Percentiles rank a stretch among this genome's conserved stretches.
These are phyloP conservation scores for Picus viridis DNA, from an alignment of 2,797 vertebrate species.

Conservation along the genomic window DNA sequence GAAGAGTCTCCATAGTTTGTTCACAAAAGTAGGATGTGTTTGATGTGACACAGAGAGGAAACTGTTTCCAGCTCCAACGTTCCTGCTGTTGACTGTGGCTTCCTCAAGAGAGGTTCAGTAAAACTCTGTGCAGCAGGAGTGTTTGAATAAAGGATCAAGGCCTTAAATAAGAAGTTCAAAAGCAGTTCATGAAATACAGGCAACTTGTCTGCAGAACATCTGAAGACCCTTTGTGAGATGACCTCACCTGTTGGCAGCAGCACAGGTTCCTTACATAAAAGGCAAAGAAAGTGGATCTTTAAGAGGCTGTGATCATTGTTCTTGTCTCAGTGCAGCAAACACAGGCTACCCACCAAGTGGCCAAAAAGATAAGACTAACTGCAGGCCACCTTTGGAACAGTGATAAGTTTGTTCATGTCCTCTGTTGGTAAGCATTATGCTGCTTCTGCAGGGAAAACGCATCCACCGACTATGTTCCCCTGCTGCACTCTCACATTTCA, in stretches of 20 bases:
- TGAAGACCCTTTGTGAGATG: conserved; percentile 46
- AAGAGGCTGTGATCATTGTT: not conserved
- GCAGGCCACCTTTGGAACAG: not conserved
- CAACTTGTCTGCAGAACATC: not conserved
- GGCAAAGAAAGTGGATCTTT: conserved; percentile 58
- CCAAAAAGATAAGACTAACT: not conserved
- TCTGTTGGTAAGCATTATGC: not conserved
- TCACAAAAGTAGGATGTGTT: not conserved
- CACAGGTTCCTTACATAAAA: conserved; percentile 60
- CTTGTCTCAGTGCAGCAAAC: not conserved
- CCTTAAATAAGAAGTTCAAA: not conserved
- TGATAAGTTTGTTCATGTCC: fast-evolving
- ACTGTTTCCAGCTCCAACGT: not conserved
- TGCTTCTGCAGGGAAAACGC: not conserved
- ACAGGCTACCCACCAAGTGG: not conserved
- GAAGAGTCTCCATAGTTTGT: not conserved
- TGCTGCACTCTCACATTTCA: not conserved
- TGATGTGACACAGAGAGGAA: fast-evolving
- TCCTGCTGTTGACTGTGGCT: not conserved
- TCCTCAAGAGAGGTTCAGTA: not conserved
- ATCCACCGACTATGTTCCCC: not conserved
- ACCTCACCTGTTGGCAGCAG: conserved; percentile 66
- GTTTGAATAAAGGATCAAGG: not conserved
- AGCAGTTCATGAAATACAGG: not conserved
- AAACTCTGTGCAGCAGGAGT: not conserved